Conservation (phyloP, 1,140 invertebrate species). For the Platyscapa corneri region DNA sequence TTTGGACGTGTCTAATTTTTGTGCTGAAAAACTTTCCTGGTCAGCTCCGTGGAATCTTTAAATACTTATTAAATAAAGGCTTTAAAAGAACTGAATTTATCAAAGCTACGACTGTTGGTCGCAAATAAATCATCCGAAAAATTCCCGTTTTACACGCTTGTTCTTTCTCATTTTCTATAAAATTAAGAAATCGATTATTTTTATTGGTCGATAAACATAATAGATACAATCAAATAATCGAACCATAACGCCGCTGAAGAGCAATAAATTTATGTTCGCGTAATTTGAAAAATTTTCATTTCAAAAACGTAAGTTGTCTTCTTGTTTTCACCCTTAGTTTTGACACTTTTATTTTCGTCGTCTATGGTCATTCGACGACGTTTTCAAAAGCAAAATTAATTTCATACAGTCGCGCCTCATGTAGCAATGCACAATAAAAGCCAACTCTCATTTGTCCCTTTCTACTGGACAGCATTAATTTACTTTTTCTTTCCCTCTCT, state of each 20-base stretch:
- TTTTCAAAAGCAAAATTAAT: conserved; percentile 45
- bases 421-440: conserved; percentile 19
- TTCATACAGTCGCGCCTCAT: conserved; percentile 14
- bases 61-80: neutral
- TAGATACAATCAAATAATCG: too few relatives aligned
- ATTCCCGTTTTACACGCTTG: neutral
- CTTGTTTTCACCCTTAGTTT: neutral
- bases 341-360: neutral
- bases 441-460: conserved; percentile 34
- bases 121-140: too few relatives aligned
- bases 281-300: too few relatives aligned
- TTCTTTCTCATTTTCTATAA: neutral
- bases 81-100: too few relatives aligned
- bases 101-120: too few relatives aligned
- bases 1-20: neutral
- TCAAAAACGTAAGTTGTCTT: neutral
- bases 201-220: too few relatives aligned
- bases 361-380: neutral
- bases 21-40: neutral
- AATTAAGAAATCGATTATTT: neutral
- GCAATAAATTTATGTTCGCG: too few relatives aligned
- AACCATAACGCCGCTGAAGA: too few relatives aligned
- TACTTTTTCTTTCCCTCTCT: conserved; percentile 14
- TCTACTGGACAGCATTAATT: conserved; percentile 36
- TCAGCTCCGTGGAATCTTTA: neutral